Conservation (phyloP, 2,113 vertebrate species). For the Miniopterus natalensis region DNA sequence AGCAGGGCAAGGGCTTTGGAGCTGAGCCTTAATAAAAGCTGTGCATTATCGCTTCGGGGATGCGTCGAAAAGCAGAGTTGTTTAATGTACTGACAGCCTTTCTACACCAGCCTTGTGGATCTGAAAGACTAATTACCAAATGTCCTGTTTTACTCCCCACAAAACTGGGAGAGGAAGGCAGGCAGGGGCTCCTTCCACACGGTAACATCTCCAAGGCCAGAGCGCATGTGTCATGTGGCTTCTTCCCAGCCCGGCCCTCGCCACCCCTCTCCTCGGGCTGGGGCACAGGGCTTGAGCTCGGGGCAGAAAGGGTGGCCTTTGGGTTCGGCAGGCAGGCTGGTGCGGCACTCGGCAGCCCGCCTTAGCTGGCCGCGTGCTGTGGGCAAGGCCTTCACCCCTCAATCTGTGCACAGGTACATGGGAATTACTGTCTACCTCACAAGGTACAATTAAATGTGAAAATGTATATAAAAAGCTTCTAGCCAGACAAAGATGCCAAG, state of each 20-base stretch:
- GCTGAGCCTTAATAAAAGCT: slow-evolving; percentile 82
- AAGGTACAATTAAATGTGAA: neutral
- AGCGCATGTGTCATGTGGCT: accelerated
- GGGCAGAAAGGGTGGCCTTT: neutral
- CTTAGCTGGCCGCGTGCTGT: neutral
- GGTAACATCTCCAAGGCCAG: neutral
- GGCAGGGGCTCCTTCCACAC: neutral
- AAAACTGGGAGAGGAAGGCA: neutral
- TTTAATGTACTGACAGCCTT: slow-evolving; percentile 81
- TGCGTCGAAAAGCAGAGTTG: slow-evolving; percentile 73
- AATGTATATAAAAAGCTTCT: neutral
- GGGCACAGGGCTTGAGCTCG: neutral
- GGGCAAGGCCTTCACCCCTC: neutral
- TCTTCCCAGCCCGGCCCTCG: neutral
- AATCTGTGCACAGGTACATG: accelerated
- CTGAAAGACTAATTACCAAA: slow-evolving; percentile 85
- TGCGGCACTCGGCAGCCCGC: too few species aligned
- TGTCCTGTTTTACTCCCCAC: slow-evolving; percentile 73
- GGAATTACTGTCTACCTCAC: neutral
- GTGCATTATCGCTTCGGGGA: slow-evolving; percentile 77
- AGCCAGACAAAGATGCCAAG: neutral
- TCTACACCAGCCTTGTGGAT: slow-evolving; percentile 74
- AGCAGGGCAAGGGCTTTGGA: slow-evolving; percentile 62
- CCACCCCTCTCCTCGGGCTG: neutral
- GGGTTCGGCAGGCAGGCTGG: too few species aligned